Evolutionary conservation across 2,797 vertebrate genomes (phyloP).

Genomic region (Acridotheres tristis): DNA sequence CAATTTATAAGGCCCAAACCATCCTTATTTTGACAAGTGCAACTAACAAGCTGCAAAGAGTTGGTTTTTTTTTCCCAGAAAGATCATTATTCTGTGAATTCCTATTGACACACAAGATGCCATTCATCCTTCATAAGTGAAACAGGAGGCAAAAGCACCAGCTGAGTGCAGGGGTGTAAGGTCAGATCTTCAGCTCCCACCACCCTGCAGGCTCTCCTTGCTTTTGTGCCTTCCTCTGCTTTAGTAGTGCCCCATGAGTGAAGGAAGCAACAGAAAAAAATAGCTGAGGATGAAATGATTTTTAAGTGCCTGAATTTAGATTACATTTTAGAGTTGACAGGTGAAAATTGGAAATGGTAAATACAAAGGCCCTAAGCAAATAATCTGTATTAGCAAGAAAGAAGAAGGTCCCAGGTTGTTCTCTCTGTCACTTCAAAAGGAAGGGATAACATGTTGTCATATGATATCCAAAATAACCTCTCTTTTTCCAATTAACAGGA

Average conservation of each 20-base stretch:
- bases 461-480: background rate
- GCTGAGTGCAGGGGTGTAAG: background rate
- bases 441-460: background rate
- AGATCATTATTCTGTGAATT: background rate
- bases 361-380: slow-evolving; percentile 11
- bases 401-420: background rate
- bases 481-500: slow-evolving; percentile 11
- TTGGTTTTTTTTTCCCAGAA: background rate
- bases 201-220: too few relatives aligned
- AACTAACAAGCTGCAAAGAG: background rate
- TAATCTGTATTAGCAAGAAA: background rate
- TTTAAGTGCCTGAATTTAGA: background rate
- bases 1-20: background rate
- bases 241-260: background rate
- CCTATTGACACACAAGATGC: background rate
- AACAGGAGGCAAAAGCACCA: rapidly evolving
- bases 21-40: background rate
- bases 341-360: slow-evolving; percentile 2
- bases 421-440: background rate
- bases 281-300: background rate
- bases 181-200: background rate
- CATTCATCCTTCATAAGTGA: background rate
- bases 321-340: background rate
- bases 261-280: background rate
- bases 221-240: background rate